Evolutionary conservation across 2,113 vertebrate species (phyloP).

Genomic region (Cyphomyrus plagiostoma): DNA sequence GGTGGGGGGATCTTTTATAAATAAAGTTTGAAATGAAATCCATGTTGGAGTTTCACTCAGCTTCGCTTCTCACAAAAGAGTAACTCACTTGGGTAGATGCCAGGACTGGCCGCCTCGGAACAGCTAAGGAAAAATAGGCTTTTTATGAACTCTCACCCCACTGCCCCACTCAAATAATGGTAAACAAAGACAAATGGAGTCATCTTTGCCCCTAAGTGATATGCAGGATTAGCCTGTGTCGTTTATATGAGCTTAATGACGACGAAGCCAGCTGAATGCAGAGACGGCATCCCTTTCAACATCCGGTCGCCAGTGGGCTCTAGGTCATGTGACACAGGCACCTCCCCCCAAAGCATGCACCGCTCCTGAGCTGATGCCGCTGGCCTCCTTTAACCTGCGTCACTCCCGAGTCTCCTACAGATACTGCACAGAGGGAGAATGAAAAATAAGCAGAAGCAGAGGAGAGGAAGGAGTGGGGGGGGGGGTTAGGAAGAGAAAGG

Average conservation of each 20-base stretch:
- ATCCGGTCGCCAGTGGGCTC: not conserved
- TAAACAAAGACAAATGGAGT: not conserved
- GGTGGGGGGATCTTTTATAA: not conserved
- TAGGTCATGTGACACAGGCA: not conserved
- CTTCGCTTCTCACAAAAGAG: not conserved
- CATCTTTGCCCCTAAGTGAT: not conserved
- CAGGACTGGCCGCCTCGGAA: not conserved
- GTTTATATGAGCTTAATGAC: not conserved
- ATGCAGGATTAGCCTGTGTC: not conserved
- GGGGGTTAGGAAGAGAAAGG: not conserved
- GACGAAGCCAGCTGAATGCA: not conserved
- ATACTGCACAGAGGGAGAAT: not conserved
- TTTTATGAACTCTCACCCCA: not conserved
- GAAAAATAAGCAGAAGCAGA: not conserved
- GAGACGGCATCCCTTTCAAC: not conserved
- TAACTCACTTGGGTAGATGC: not conserved
- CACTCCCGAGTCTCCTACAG: not conserved
- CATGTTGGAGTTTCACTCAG: not conserved
- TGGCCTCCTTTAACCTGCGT: not conserved
- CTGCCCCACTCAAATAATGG: not conserved
- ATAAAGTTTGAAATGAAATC: not conserved
- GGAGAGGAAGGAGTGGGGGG: not conserved
- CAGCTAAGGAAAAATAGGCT: not conserved
- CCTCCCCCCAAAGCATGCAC: not conserved
- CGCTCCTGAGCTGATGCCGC: not conserved